A percentile compares a stretch with the other conserved stretches of the same genome.
phyloP scores from a whole-genome alignment of 2,113 vertebrate genomes.

The Stegastes partitus region DNA sequence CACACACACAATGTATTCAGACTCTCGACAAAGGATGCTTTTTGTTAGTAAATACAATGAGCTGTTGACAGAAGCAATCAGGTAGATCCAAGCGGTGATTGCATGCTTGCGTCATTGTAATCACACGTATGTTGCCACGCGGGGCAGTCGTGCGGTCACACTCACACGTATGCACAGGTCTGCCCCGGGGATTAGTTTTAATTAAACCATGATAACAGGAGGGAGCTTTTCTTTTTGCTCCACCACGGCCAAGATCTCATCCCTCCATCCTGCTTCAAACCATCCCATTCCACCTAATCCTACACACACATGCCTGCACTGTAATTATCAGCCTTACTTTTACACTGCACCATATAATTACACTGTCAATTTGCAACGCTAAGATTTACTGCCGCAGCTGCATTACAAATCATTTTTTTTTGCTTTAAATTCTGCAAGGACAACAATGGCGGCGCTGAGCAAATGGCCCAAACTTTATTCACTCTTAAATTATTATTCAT shows the following conservation, averaged over 20 bases:
- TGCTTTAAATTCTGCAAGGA: conserved; percentile 40
- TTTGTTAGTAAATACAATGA: no score
- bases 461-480: conserved; percentile 57
- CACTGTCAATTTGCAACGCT: conserved; percentile 55
- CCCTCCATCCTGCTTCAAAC: conserved; percentile 4
- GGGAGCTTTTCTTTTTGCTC: not conserved
- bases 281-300: conserved; percentile 30
- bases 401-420: conserved; percentile 30
- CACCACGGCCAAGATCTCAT: conserved; percentile 16
- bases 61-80: not conserved
- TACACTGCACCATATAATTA: conserved; percentile 59
- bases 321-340: conserved; percentile 67
- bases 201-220: conserved; percentile 63
- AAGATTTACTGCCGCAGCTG: conserved; percentile 46
- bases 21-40: not conserved
- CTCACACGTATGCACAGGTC: conserved; percentile 5
- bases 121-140: conserved; percentile 33
- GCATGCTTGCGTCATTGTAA: conserved; percentile 12
- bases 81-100: not conserved
- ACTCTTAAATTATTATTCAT: conserved; percentile 74
- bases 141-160: not conserved
- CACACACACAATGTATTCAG: conserved; percentile 19
- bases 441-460: conserved; percentile 43
- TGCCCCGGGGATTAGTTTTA: conserved; percentile 46
- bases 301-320: conserved; percentile 6